A percentile compares a stretch with the other conserved stretches of the same genome.
Conservation (phyloP, 2,113 vertebrate genomes). For the Tringa solitaria region DNA sequence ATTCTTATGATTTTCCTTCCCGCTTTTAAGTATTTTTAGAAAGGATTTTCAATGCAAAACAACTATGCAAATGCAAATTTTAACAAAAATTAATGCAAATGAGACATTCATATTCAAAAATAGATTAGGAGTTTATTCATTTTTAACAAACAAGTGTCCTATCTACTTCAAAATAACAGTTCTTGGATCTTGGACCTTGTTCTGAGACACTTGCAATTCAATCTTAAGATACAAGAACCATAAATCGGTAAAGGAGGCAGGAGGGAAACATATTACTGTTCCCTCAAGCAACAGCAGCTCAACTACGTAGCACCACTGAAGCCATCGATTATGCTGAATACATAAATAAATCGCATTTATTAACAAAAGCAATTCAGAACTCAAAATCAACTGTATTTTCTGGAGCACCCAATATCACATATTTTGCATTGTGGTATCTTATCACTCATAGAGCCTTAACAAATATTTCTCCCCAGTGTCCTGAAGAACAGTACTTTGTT, state of each 20-base stretch:
- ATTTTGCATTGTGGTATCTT: background rate
- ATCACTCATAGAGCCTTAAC: background rate
- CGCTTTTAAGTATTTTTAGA: constrained; percentile 24
- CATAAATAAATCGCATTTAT: background rate
- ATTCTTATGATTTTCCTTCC: background rate
- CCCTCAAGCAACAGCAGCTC: background rate
- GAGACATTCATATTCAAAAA: constrained; percentile 8
- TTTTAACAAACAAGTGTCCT: background rate
- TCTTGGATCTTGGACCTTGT: background rate
- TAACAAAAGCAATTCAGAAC: background rate
- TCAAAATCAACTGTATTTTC: background rate
- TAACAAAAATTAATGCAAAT: constrained; percentile 36
- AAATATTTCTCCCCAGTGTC: background rate
- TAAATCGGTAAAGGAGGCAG: background rate
- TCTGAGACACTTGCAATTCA: background rate
- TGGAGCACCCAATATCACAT: background rate
- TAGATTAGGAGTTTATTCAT: background rate
- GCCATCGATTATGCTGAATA: background rate
- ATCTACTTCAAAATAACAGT: background rate
- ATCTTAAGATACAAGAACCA: background rate
- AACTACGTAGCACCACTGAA: background rate
- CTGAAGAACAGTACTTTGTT: background rate
- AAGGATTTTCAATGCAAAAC: background rate
- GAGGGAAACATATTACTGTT: background rate
- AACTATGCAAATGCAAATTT: background rate